Evolutionary conservation across 2,888 invertebrate genomes (phyloP), one percentile per base, ranked within the genome.

Genomic region (Eupithecia vulgata): DNA sequence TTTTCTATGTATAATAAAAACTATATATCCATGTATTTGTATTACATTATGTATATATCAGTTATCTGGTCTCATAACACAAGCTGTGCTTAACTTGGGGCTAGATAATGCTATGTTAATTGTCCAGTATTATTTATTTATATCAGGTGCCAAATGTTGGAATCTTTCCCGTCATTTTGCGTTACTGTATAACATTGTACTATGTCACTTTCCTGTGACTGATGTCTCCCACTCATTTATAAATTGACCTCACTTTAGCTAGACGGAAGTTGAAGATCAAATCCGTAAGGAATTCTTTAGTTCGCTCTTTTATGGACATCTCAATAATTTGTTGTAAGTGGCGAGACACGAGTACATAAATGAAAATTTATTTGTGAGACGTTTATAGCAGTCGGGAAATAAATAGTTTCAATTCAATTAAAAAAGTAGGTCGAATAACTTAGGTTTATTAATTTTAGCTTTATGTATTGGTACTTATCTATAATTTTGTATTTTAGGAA

Each of bases 211-310:
- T 74, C 81, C 73, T 64, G 86, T 91, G 91, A 92, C 86, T 88
- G 91, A 92, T 91, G 89, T 83, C 83, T 84, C 78, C 81, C 84
- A 85, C 90, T 90, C 88, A 90, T 90, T 91, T 91, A 91, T 91
- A 91, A 88, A 91, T 90, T 91, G 91, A 91, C 90, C 91, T 87
- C 87, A 89, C 79, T 79, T 76, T 77, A 67, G 76, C 75, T 76
- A 66, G 75, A 76, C 76, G 70, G 76, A 70, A 76, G 76, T 71
- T 75, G 76, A 79, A 76, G 78, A 76, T 78, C 76, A 74, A 74
- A 67, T 64, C 71, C 79, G 70, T 72, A 73, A 75, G 76, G 73
- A 68, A 72, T 76, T 74, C 73, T 76, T 68, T 69, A 71, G 68
- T 66, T 72, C 30, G 30, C 59, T 62, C 40, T 74, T 66, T 48